Evolutionary conservation across 2,888 invertebrate species (phyloP), one percentile per base, ranked within the genome.

Genomic region (Heteropelma amictum): DNA sequence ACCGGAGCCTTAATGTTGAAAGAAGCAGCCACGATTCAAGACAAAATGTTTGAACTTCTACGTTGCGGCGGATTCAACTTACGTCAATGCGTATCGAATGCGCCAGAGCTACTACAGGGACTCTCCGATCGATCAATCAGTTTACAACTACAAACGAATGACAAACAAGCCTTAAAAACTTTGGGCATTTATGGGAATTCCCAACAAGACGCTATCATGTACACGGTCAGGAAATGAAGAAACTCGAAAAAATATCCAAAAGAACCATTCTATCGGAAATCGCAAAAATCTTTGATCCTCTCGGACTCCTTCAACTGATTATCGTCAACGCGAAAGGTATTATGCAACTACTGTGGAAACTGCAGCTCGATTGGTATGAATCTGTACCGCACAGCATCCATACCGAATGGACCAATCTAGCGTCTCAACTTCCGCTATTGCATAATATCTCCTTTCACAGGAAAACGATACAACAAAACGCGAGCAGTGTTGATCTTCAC

Each of bases 281-380:
- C 0, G 51, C 51, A 0, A 38, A 51, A 10, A 10, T 63, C 3
- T 63, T 51, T 8, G 63, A 63, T 4, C 40, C 63, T 2, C 17
- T 51, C 1, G 49, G 63, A 5, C 35, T 45, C 38, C 28, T 71
- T 5, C 28, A 35, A 1, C 71, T 63, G 6, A 61, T 75, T 10
- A 33, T 71, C 2, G 30, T 72, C 40, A 19, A 7, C 0, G 61
- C 75, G 3, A 71, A 75, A 19, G 45, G 54, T 6, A 4, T 72
- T 10, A 65, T 72, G 42, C 71, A 75, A 67, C 56, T 54, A 14
- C 30, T 75, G 12, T 75, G 75, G 75, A 21, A 56, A 3, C 42
- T 17, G 0, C 8, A 49, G 1, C 17, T 71, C n/a, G 56, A 63
- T 12, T 67, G 67, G 75, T 67, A 75, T 45, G 71, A 60, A 26